Evolutionary conservation across 2,797 vertebrate species (phyloP).

Genomic region (Chelon labrosus): DNA sequence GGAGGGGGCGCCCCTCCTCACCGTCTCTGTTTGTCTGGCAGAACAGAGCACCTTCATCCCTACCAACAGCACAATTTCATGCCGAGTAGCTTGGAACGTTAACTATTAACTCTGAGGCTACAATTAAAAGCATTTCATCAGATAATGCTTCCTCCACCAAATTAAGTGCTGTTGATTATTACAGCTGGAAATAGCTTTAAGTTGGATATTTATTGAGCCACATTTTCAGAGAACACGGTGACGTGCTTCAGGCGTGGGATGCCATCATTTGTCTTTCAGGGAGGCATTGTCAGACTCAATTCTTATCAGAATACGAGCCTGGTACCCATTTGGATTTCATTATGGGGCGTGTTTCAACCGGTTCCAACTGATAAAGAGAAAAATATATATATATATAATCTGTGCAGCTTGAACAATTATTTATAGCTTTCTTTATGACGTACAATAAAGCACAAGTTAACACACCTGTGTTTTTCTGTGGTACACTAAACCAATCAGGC

Average conservation of each 20-base stretch:
- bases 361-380: no score
- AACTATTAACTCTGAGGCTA: constrained; percentile 64
- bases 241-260: constrained; percentile 1
- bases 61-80: constrained; percentile 57
- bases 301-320: no score
- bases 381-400: no score
- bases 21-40: constrained; percentile 20
- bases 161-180: constrained; percentile 44
- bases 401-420: no score
- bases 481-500: no score
- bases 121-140: constrained; percentile 66
- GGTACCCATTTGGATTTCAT: no score
- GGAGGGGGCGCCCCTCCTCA: constrained; percentile 21
- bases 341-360: no score
- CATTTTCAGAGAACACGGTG: constrained; percentile 24
- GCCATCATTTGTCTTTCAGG: constrained; percentile 5
- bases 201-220: constrained; percentile 14
- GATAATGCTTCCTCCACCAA: constrained; percentile 42
- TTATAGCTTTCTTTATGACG: no score
- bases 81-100: constrained; percentile 60
- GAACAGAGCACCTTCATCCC: constrained; percentile 39
- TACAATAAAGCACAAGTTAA: no score
- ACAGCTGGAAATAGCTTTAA: constrained; percentile 33
- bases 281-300: no score
- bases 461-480: no score